Percentiles rank a stretch among this genome's conserved stretches.
Evolutionary conservation across 2,113 vertebrate species (phyloP).

Genomic region (Poecilia latipinna): DNA sequence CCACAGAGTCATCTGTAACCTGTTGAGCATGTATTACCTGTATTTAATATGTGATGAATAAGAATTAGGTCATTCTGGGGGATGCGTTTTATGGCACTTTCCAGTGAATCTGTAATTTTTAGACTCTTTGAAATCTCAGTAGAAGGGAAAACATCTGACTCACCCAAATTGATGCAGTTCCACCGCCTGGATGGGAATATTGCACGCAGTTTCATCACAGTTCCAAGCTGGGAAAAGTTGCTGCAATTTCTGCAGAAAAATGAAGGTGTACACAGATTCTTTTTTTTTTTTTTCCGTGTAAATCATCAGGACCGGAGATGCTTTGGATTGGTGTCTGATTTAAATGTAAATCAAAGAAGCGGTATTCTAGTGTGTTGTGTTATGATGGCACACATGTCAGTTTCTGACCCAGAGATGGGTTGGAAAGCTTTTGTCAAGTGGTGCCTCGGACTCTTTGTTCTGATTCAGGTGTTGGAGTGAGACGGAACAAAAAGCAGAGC

Average conservation of each 20-base stretch:
- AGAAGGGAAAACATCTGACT: constrained; percentile 11
- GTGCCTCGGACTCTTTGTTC: constrained; percentile 57
- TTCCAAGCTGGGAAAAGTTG: constrained; percentile 18
- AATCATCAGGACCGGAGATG: constrained; percentile 11
- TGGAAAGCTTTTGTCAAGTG: constrained; percentile 45
- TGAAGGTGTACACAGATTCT: constrained; percentile 8
- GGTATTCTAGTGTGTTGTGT: background rate
- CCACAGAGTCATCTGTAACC: constrained; percentile 29
- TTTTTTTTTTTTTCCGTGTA: constrained; percentile 1
- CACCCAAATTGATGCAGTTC: constrained; percentile 5
- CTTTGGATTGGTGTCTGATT: constrained; percentile 8
- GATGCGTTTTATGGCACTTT: background rate
- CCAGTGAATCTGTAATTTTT: background rate
- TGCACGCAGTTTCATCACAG: constrained; percentile 63
- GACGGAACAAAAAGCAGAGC: constrained; percentile 65
- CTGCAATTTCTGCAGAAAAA: constrained; percentile 2
- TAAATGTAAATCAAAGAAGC: constrained; percentile 43
- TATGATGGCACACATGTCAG: background rate
- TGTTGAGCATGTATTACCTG: constrained; percentile 7
- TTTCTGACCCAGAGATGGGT: constrained; percentile 19
- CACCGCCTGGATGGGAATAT: constrained; percentile 19
- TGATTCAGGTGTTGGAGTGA: constrained; percentile 68
- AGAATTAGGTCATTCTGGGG: background rate
- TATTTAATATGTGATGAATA: constrained; percentile 7
- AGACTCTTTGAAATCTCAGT: constrained; percentile 12